Percentiles rank a stretch among this genome's conserved stretches.
These are phyloP conservation scores for Zaprionus kolodkinae DNA, from an alignment of 1,140 invertebrate species.

Conservation along the genomic window DNA sequence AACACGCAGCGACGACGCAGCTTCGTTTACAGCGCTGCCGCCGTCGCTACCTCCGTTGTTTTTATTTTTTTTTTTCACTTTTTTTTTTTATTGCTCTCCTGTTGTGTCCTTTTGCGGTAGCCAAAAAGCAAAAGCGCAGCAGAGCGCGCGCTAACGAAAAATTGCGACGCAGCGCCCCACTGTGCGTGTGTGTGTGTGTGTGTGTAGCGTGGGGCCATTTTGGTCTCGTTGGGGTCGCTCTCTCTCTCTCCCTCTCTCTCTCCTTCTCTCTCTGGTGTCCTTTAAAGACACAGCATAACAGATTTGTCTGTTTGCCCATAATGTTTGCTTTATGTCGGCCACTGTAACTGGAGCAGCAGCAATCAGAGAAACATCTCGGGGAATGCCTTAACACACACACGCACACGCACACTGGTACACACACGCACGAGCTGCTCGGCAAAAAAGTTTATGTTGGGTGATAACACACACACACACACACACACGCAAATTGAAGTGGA, in stretches of 20 bases:
- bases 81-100: conserved; percentile 34
- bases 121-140: conserved; percentile 51
- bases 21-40: conserved; percentile 6
- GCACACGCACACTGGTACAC: background rate
- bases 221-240: conserved; percentile 12
- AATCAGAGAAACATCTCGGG: conserved; percentile 28
- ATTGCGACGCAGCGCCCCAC: conserved; percentile 1
- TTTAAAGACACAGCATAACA: conserved; percentile 47
- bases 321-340: conserved; percentile 47
- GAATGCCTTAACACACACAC: conserved; percentile 25
- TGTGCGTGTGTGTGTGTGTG: conserved; percentile 14
- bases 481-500: background rate
- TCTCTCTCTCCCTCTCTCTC: too few species aligned
- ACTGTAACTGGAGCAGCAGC: conserved; percentile 49
- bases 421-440: background rate
- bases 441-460: conserved; percentile 12
- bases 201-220: conserved; percentile 25
- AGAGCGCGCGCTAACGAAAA: conserved; percentile 31
- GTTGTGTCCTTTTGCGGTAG: conserved; percentile 47
- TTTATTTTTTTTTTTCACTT: background rate
- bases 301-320: conserved; percentile 49
- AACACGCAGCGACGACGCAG: conserved; percentile 32
- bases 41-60: background rate
- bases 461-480: background rate
- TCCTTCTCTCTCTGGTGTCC: conserved; percentile 23